A percentile compares a stretch with the other conserved stretches of the same genome.
phyloP scores from a whole-genome alignment of 2,888 invertebrate species.

The Xylophagus ater region DNA sequence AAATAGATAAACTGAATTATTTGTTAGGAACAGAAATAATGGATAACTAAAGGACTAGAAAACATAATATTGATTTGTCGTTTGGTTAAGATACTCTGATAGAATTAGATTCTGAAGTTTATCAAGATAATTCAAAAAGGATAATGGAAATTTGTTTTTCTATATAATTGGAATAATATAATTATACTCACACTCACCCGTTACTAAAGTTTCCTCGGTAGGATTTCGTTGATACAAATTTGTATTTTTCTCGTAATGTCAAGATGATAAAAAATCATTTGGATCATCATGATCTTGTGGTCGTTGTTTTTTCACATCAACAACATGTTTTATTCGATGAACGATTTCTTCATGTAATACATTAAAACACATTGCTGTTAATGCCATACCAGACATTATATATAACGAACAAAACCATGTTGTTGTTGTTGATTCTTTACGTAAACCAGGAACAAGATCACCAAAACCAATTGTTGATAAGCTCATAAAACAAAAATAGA shows the following conservation, averaged over 20 bases:
- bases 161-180: neutral
- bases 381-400: constrained; percentile 74
- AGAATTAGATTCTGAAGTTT: too few relatives aligned
- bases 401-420: constrained; percentile 84
- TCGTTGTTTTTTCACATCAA: constrained; percentile 32
- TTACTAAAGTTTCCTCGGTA: constrained; percentile 47
- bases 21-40: too few relatives aligned
- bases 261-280: constrained; percentile 31
- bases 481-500: constrained; percentile 94
- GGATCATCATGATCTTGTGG: constrained; percentile 18
- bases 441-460: constrained; percentile 65
- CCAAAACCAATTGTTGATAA: constrained; percentile 87
- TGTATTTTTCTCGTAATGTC: constrained; percentile 36
- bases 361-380: constrained; percentile 85
- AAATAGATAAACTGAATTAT: too few relatives aligned
- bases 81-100: too few relatives aligned
- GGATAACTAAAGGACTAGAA: too few relatives aligned
- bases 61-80: too few relatives aligned
- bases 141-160: too few relatives aligned
- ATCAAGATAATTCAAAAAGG: too few relatives aligned
- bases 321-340: constrained; percentile 60
- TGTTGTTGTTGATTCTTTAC: constrained; percentile 47
- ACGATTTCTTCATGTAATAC: constrained; percentile 82
- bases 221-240: constrained; percentile 44
- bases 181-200: constrained; percentile 27